Evolutionary conservation across 2,113 vertebrate genomes (phyloP), one percentile per base, ranked within the genome.

Genomic region (Phrynosoma platyrhinos): DNA sequence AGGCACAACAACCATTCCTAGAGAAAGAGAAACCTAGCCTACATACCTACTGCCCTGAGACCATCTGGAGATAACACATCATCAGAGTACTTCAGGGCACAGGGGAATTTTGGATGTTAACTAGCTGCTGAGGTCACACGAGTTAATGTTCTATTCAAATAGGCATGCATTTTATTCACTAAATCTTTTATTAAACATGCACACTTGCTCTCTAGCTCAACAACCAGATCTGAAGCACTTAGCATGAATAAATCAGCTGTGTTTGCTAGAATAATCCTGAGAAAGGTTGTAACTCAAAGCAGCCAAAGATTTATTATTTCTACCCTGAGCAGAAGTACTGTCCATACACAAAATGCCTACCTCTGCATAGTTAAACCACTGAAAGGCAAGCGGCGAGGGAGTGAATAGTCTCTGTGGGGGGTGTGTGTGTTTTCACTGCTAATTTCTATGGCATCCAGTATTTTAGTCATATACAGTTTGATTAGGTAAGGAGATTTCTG

Each of bases 101-200:
- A 42, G 18, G 82, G 81, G 62, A 79, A 69, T 69, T 4, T 30
- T 71, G 82, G 47, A 58, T 71, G 64, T 79, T 79, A 88, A 84
- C 81, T 84, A 79, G 52, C 75, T 72, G 16, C 64, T 79, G 87
- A 88, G 75, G 82, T 84, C 87, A 84, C 23, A 83, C 1, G n/a
- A 84, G 87, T 84, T 88, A 84, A 84, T 77, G 76, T 84, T 84
- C 64, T 16, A 18, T 88, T 55, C 82, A 84, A 84, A 84, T 74
- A 88, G 82, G 64, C 79, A 75, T n/a, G 81, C 47, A 20, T 52
- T 69, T 79, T 72, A 88, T 55, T 75, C 14, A 69, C 74, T 76
- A 40, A 76, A 88, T 71, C 47, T 80, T 83, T 83, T 69, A 78
- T 88, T 78, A 83, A 79, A 30, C 68, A n/a, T 52, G 36, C 87